These are phyloP conservation scores for Whitmania pigra DNA, from an alignment of 1,140 invertebrate genomes.

Conservation along the genomic window DNA sequence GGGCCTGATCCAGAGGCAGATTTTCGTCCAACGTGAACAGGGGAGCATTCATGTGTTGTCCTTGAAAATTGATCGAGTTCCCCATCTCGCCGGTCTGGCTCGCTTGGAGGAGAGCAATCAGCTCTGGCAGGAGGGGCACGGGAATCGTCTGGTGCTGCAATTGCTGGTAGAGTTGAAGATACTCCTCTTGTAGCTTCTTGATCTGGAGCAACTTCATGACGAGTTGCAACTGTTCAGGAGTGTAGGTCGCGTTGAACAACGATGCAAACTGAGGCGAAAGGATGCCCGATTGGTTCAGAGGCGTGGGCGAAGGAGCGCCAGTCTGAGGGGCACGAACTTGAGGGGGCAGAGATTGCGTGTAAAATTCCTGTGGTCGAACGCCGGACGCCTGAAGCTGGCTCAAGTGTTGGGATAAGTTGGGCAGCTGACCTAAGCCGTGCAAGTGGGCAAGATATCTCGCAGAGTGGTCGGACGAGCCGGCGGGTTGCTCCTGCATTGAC, in stretches of 20 bases:
- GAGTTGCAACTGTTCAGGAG: neutral
- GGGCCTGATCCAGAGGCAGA: neutral
- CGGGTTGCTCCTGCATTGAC: neutral
- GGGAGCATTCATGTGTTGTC: too few species aligned
- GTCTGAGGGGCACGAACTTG: conserved; percentile 2
- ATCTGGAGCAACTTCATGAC: neutral
- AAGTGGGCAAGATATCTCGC: neutral
- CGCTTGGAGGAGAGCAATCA: neutral
- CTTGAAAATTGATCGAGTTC: neutral
- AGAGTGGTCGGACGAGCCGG: neutral
- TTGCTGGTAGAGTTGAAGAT: neutral
- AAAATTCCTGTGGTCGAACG: conserved; percentile 4
- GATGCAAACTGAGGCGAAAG: neutral
- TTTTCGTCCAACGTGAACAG: conserved; percentile 1
- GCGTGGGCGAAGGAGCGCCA: neutral
- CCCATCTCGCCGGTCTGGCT: neutral
- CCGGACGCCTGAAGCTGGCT: neutral
- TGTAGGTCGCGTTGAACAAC: neutral
- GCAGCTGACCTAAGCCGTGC: neutral
- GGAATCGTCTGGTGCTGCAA: conserved; percentile 2
- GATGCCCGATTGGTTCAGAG: neutral
- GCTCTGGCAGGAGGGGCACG: neutral
- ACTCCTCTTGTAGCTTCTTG: conserved; percentile 7
- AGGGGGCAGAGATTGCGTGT: conserved; percentile 3
- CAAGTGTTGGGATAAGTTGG: conserved; percentile 5